Evolutionary conservation across 1,140 invertebrate genomes (phyloP).

Genomic region (Drosophila truncata): DNA sequence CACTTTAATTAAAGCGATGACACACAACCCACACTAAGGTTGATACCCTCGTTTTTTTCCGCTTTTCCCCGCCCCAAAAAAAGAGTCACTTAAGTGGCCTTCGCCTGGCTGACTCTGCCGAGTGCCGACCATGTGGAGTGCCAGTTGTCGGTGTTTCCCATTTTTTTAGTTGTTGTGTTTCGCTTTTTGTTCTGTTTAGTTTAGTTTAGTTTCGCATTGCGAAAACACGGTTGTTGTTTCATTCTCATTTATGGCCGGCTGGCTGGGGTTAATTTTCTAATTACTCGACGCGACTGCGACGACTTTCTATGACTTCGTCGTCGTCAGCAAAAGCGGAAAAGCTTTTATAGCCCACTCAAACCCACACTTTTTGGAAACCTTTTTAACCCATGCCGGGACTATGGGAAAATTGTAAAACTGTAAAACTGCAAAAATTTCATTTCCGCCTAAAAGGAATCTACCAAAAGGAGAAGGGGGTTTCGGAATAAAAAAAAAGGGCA

Average conservation of each 20-base stretch:
- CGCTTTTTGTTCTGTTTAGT: constrained; percentile 12
- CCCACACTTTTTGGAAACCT: constrained; percentile 22
- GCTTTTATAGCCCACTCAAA: constrained; percentile 60
- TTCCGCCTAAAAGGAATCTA: constrained; percentile 54
- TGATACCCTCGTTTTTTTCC: constrained; percentile 16
- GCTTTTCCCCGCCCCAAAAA: constrained; percentile 22
- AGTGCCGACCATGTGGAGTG: constrained; percentile 69
- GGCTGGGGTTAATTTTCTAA: constrained; percentile 77
- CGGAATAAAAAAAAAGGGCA: constrained; percentile 11
- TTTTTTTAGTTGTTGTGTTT: constrained; percentile 6
- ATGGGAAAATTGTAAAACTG: constrained; percentile 49
- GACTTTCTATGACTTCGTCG: constrained; percentile 76
- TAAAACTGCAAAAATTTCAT: constrained; percentile 65
- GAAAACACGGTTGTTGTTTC: constrained; percentile 48
- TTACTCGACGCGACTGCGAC: constrained; percentile 74
- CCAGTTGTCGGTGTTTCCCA: constrained; percentile 8
- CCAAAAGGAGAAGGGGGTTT: neutral
- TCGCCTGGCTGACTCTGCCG: constrained; percentile 55
- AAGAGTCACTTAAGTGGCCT: constrained; percentile 62
- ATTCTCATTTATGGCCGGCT: constrained; percentile 73
- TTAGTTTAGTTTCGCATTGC: constrained; percentile 34
- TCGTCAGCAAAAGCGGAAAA: constrained; percentile 56
- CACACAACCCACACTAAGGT: constrained; percentile 47
- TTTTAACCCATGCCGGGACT: constrained; percentile 8
- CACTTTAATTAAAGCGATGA: constrained; percentile 68